Percentiles rank a stretch among this genome's conserved stretches.
Evolutionary conservation across 2,797 vertebrate genomes (phyloP).

Genomic region (Poliocrania exsul): DNA sequence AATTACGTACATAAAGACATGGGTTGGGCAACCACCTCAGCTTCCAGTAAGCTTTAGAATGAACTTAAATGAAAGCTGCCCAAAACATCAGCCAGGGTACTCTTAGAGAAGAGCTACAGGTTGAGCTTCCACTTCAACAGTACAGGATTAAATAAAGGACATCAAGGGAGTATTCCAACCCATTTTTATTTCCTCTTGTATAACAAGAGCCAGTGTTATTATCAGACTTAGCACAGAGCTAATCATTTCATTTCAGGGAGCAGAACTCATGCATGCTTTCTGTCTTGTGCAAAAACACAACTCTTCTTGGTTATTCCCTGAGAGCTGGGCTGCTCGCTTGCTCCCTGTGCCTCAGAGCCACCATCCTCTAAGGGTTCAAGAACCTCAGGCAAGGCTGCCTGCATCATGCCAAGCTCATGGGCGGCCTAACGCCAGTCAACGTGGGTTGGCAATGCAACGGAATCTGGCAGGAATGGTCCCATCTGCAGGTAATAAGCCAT

Average conservation of each 20-base stretch:
- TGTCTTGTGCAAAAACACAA: neutral
- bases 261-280: neutral
- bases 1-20: neutral
- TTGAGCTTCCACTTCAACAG: neutral
- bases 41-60: neutral
- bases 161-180: neutral
- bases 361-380: rapidly evolving
- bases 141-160: neutral
- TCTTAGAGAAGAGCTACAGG: neutral
- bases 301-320: neutral
- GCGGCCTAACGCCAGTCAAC: rapidly evolving
- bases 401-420: neutral
- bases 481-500: neutral
- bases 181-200: neutral
- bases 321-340: neutral
- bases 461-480: neutral
- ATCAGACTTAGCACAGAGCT: neutral
- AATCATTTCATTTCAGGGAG: neutral
- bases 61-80: neutral
- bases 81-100: neutral
- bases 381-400: neutral
- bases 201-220: neutral
- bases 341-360: neutral
- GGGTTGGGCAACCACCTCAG: neutral
- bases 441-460: neutral